Base-by-base conservation (phyloP, 1,140 invertebrate species). In the Potamilus streckersoni region DNA sequence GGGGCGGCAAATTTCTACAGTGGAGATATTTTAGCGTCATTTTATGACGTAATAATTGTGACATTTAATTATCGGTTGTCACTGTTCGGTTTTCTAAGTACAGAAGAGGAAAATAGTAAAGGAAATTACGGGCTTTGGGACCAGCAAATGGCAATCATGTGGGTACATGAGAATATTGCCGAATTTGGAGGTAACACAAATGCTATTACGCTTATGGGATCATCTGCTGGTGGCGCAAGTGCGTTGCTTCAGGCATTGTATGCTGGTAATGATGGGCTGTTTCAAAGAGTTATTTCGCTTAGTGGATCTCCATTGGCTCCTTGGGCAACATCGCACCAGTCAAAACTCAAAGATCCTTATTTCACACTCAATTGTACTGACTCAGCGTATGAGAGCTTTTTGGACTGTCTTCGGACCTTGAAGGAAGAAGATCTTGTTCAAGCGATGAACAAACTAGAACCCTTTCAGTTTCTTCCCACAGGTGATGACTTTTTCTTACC, bases 101-200 rank as follows among this genome's bases (percentile, higher is more conserved):
- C 59, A 55, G 74, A 31, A 4, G 60, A 69, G 58, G 14, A 23
- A 14, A 62, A 31, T 58, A 61, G 58, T 19, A 20, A 11, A 2
- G 75, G 75, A 61, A 77, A 77, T 61, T 77, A 72, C n/a, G 75
- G 75, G 16, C 58, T 77, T 0, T 77, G 75, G 75, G 75, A 77
- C 69, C 75, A 77, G 58, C 70, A 77, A 13, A 57, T 77, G 13
- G 75, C 70, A 13, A 68, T 77, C 19, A 57, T 58, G 16, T 77
- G 75, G 75, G 60, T 77, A 11, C 55, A 71, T 61, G 72, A 77
- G 49, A 77, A 77, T 31, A 77, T 77, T 15, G 75, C 65, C 2
- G 19, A 65, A 11, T 77, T 77, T 58, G 75, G 75, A 8, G 75
- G 75, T 23, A 59, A 77, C 58, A 38, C 73, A 15, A 27, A 69